Base-by-base conservation (phyloP, 2,113 vertebrate genomes). In the Acanthochromis polyacanthus region DNA sequence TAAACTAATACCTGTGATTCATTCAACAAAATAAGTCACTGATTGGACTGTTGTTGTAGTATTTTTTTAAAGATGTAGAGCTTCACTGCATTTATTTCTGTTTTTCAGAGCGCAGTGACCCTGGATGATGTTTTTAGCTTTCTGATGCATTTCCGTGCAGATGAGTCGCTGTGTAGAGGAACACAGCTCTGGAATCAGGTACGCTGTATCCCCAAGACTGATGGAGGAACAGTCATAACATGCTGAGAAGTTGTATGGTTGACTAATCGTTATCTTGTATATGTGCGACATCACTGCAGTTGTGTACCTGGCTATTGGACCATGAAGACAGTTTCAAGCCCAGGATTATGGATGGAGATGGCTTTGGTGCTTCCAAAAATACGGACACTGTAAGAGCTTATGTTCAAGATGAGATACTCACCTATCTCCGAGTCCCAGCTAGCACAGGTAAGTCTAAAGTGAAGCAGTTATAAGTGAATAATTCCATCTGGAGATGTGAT, bases 101-200 rank as follows among this genome's bases (percentile, higher is more conserved):
- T 55, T 16, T 59, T 56, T 15, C 80, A 98, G 97, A 95, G 91
- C 48, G 88, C 91, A 20, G 95, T 98, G 36, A 95, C 95, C 2
- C 80, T 98, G 4, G 90, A 95, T 46, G 97, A 99, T 38, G 50
- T 98, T 69, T 94, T 97, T 55, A 88, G 84, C 68, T 96, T 99
- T 80, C 93, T 99, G 79, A 67, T 90, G 52, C 94, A 94, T 78
- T 94, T 99, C 76, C 95, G 93, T 80, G 90, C 93, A 50, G 96
- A 98, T 0, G 97, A 99, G 74, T 98, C 96, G 3, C 90, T 99
- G 9, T 92, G 94, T 52, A 94, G 96, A 83, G 96, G 96, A 28
- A 96, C 97, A 0, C 10, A 61, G 3, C 81, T 99, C 5, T 99
- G 97, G 98, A 90, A 85, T 57, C 94, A 96, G 97, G 97, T 99